Evolutionary conservation across 2,113 vertebrate genomes (phyloP), one percentile per base, ranked within the genome.

Genomic region (Todiramphus saurophagus): DNA sequence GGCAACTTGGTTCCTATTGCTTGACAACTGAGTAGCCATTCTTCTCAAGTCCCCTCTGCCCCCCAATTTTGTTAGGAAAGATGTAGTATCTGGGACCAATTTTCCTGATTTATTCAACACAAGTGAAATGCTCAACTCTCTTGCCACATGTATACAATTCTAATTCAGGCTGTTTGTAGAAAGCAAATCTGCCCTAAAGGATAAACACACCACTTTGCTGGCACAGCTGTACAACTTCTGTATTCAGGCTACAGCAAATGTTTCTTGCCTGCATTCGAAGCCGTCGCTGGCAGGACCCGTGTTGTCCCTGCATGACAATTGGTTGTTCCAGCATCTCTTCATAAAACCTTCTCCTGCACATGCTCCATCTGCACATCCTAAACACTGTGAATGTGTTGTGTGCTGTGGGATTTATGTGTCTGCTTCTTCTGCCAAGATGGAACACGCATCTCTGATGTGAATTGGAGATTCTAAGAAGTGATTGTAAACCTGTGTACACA

Each of bases 171-270:
- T 96, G 94, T 96, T 95, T 96, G 96, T 90, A 90, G 96, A 94
- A 97, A 95, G 95, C 94, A 96, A 44, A 88, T 95, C 87, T 95
- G 82, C 89, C 92, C 96, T 96, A 64, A 95, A 96, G 96, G 87
- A 95, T 95, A 96, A 97, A 94, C 81, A 91, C 10, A 74, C 30
- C 66, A 81, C 91, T 95, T 92, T 93, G 89, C 90, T 96, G 94
- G 95, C 95, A 92, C 94, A 91, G 94, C 92, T 96, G 85, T 75
- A 92, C 87, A 96, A 93, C 90, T 83, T 95, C 93, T 95, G 84
- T 90, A 90, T 94, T 90, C 93, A 83, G 92, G 82, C 92, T 95
- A 58, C 77, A 94, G 93, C 96, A 87, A 95, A 80, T 87, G 87
- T 93, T 97, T 82, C 91, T 95, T 97, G 88, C 83, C 68, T 93